phyloP scores from a whole-genome alignment of 2,888 invertebrate species.

The Ophion obscuratus region DNA sequence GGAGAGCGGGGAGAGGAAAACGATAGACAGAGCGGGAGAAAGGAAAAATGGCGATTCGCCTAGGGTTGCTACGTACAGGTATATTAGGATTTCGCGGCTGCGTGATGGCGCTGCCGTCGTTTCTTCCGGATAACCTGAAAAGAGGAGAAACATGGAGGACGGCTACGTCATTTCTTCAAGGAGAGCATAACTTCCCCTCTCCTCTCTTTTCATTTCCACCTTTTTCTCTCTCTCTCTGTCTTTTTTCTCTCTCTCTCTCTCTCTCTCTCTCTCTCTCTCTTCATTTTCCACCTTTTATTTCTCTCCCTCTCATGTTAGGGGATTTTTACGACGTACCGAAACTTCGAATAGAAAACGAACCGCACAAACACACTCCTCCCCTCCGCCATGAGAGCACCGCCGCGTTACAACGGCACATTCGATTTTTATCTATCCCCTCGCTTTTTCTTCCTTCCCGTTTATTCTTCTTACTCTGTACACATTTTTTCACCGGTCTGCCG shows the following conservation, averaged over 20 bases:
- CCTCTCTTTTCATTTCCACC: slow-evolving; percentile 6
- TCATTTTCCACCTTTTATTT: slow-evolving; percentile 57
- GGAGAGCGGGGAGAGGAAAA: not conserved
- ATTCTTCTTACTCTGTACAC: not conserved
- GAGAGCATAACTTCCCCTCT: slow-evolving; percentile 48
- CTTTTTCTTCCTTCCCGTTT: slow-evolving; percentile 2
- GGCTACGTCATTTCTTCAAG: slow-evolving; percentile 46
- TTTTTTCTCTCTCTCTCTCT: too few relatives aligned
- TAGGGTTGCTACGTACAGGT: slow-evolving; percentile 45
- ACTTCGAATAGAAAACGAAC: slow-evolving; percentile 58
- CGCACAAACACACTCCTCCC: slow-evolving; percentile 19
- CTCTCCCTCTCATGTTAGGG: slow-evolving; percentile 43
- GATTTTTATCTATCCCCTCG: slow-evolving; percentile 35
- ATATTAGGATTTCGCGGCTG: slow-evolving; percentile 16
- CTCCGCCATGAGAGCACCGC: slow-evolving; percentile 25
- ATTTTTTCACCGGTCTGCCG: not conserved
- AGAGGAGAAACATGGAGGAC: slow-evolving; percentile 49
- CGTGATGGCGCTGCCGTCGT: slow-evolving; percentile 43
- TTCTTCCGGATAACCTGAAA: slow-evolving; percentile 59
- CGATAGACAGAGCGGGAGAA: not conserved
- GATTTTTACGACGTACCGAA: slow-evolving; percentile 63
- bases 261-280: not conserved
- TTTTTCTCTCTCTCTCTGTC: slow-evolving; percentile 1
- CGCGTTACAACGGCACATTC: slow-evolving; percentile 62
- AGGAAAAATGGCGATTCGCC: slow-evolving; percentile 34